Evolutionary conservation across 2,797 vertebrate species (phyloP).

Genomic region (Luscinia megarhynchos): DNA sequence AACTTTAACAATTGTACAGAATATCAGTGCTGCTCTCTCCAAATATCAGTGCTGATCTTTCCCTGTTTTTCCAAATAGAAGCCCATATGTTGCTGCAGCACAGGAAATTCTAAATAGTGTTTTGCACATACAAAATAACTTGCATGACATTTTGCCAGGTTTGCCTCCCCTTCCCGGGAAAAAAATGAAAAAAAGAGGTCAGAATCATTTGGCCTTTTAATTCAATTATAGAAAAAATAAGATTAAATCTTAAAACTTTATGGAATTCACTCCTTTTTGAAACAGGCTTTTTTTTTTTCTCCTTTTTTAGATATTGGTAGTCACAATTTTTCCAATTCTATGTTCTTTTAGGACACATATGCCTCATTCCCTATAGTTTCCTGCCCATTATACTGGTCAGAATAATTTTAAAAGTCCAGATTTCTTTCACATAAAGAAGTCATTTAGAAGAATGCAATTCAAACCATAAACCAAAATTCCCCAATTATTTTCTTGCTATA

Average conservation of each 20-base stretch:
- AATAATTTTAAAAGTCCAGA: background rate
- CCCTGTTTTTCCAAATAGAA: background rate
- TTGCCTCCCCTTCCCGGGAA: background rate
- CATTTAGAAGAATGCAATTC: background rate
- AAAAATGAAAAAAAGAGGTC: background rate
- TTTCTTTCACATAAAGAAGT: background rate
- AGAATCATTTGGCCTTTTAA: background rate
- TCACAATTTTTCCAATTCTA: background rate
- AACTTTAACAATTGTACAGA: slow-evolving; percentile 3
- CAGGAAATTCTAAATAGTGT: background rate
- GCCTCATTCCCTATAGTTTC: background rate
- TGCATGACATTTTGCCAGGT: background rate
- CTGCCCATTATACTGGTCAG: background rate
- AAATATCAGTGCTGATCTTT: background rate
- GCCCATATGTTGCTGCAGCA: background rate
- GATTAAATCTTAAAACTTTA: background rate
- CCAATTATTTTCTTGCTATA: background rate
- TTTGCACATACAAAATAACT: background rate
- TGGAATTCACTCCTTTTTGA: background rate
- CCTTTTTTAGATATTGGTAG: background rate
- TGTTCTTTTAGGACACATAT: background rate
- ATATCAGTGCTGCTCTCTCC: background rate
- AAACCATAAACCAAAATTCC: background rate
- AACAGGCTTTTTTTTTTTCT: background rate
- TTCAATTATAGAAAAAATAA: background rate